Evolutionary conservation across 1,140 invertebrate species (phyloP).

Genomic region (Aphelenchoides fujianensis): DNA sequence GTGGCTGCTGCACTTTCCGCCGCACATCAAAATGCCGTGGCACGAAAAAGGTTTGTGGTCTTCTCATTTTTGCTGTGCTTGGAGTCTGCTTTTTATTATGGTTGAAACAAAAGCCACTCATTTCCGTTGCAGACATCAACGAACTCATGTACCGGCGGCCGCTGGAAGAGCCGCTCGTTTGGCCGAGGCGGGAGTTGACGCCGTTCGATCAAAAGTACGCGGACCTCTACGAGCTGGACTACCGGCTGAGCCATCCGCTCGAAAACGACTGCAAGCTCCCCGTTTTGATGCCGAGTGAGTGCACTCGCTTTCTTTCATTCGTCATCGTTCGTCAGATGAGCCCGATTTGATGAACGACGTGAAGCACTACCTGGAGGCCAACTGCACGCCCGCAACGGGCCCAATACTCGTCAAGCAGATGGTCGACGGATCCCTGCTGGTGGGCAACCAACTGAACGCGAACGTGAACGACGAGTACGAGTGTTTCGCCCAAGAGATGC

Average conservation of each 20-base stretch:
- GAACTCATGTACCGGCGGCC: too few species aligned
- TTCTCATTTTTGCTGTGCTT: neutral
- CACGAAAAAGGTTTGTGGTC: neutral
- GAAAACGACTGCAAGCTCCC: constrained; percentile 1
- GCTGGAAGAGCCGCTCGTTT: neutral
- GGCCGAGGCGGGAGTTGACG: neutral
- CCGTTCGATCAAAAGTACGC: neutral
- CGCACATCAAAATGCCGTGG: neutral
- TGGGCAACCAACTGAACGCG: neutral
- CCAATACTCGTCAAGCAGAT: neutral
- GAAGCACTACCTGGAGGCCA: constrained; percentile 3
- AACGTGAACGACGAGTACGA: neutral
- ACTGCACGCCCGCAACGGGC: constrained; percentile 4
- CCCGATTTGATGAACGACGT: neutral
- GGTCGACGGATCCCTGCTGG: neutral
- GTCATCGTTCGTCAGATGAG: too few species aligned
- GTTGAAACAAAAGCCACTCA: too few species aligned
- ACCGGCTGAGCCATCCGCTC: constrained; percentile 2
- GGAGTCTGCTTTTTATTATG: neutral
- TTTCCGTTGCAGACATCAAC: too few species aligned
- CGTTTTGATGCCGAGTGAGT: neutral
- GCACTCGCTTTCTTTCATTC: neutral
- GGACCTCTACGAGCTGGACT: neutral
- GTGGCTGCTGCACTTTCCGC: too few species aligned
- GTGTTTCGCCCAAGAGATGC: constrained; percentile 9